phyloP scores from a whole-genome alignment of 2,888 invertebrate species.

The Cenopis cana region DNA sequence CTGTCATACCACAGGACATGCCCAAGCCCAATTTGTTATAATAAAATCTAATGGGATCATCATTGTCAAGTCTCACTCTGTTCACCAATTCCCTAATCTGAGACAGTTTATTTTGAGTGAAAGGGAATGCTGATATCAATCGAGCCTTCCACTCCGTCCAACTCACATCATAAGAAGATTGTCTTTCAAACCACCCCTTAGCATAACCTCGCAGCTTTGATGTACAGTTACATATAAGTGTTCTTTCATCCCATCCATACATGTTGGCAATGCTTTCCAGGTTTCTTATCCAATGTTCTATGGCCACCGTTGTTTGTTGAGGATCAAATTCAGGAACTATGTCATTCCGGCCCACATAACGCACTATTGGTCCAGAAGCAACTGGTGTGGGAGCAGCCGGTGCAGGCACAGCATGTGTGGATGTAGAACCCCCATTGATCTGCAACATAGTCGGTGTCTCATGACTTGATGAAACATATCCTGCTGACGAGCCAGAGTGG shows the following conservation, averaged over 20 bases:
- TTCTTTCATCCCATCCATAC: slow-evolving; percentile 22
- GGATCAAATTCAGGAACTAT: slow-evolving; percentile 21
- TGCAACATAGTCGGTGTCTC: no score
- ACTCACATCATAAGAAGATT: slow-evolving; percentile 39
- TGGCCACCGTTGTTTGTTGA: neutral
- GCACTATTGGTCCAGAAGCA: neutral
- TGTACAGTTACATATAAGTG: slow-evolving; percentile 9
- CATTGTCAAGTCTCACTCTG: slow-evolving; percentile 30
- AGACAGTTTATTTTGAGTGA: slow-evolving; percentile 41
- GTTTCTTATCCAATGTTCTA: slow-evolving; percentile 12
- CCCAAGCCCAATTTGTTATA: slow-evolving; percentile 45
- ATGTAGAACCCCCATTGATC: no score
- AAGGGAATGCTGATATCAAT: slow-evolving; percentile 44
- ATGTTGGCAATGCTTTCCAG: slow-evolving; percentile 8
- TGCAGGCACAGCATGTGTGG: no score
- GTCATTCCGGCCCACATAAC: slow-evolving; percentile 23
- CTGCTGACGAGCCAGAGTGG: no score
- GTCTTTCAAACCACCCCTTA: slow-evolving; percentile 48
- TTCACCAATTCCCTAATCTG: slow-evolving; percentile 44
- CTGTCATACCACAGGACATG: slow-evolving; percentile 42
- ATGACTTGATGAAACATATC: no score
- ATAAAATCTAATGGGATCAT: slow-evolving; percentile 45
- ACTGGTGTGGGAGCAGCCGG: no score
- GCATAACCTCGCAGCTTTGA: slow-evolving; percentile 40
- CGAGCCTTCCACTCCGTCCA: slow-evolving; percentile 45